These are phyloP conservation scores for Drosophila prosaltans DNA, from an alignment of 1,140 invertebrate species.

Conservation along the genomic window DNA sequence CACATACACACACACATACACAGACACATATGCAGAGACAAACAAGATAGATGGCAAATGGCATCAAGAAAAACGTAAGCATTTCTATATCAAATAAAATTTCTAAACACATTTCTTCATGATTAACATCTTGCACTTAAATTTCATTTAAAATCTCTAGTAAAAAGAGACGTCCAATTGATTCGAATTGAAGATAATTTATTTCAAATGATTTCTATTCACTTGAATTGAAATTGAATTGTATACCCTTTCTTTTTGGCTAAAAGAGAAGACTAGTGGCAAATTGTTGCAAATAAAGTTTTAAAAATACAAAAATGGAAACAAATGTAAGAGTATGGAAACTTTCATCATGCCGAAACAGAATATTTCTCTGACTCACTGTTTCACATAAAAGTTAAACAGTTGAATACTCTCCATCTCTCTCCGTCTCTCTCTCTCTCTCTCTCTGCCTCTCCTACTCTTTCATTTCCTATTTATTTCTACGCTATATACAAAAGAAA, in stretches of 20 bases:
- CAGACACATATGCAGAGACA: no score
- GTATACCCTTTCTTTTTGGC: not conserved
- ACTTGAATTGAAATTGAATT: not conserved
- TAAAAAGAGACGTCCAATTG: not conserved
- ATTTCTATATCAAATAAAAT: slow-evolving; percentile 24
- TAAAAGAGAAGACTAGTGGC: no score
- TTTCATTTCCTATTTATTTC: slow-evolving; percentile 4
- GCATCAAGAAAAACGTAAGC: no score
- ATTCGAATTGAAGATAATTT: not conserved
- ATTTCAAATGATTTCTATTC: no score
- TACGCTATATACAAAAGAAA: slow-evolving; percentile 10
- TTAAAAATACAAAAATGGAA: no score
- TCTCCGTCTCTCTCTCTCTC: not conserved
- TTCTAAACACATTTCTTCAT: not conserved
- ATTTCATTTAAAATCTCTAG: no score
- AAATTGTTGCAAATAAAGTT: no score
- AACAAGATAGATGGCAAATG: not conserved
- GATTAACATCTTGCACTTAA: not conserved
- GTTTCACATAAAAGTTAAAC: not conserved
- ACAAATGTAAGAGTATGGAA: no score
- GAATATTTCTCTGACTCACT: not conserved
- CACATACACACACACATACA: slow-evolving; percentile 2
- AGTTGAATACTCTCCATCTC: not conserved
- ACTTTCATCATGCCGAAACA: not conserved
- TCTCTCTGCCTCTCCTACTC: not conserved